Base-by-base conservation (phyloP, 2,888 invertebrate species). In the Pelosia muscerda region DNA sequence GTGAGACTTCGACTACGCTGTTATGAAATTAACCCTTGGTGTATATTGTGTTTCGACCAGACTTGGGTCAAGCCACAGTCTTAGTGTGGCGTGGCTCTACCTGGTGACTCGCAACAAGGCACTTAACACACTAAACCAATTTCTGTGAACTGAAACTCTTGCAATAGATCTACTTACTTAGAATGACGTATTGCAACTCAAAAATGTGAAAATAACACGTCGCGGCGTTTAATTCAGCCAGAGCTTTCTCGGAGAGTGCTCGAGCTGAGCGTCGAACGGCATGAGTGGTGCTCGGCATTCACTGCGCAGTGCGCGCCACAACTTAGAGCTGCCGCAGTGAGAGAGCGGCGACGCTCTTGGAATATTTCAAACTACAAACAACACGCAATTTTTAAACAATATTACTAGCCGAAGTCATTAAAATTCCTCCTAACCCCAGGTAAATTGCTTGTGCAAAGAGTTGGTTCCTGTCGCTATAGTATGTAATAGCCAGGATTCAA, bases 271-370 rank as follows among this genome's bases (percentile, higher is more conserved):
- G 58, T 34, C 22, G 23, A 58, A 31, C 13, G 58, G 58, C 15
- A 23, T 34, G 22, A 58, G 58, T 58, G 58, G 58, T 58, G 58
- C 58, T 58, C 31, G n/a, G 11, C 58, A 58, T 34, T 34, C 58
- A 58, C 31, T 58, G 58, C 34, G 31, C 58, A 58, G 22, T 58
- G 58, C 34, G 31, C 58, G 58, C 31, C 34, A 58, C 13, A 58
- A 34, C 31, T 34, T 58, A 23, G 31, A 23, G 15, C 34, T 28
- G 23, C 34, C 58, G 34, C 58, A 58, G 23, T 34, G 34, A 58
- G 25, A 56, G 22, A 34, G 15, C 23, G 58, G 13, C 28, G 31
- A 11, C 15, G 58, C 23, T 34, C 22, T 15, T 15, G 8, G 8
- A 22, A 34, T 23, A 58, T 34, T 22, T 34, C 15, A 10, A 58